A percentile compares a stretch with the other conserved stretches of the same genome.
These are phyloP conservation scores for Charaxes varanes DNA, from an alignment of 1,140 invertebrate genomes.

Conservation along the genomic window DNA sequence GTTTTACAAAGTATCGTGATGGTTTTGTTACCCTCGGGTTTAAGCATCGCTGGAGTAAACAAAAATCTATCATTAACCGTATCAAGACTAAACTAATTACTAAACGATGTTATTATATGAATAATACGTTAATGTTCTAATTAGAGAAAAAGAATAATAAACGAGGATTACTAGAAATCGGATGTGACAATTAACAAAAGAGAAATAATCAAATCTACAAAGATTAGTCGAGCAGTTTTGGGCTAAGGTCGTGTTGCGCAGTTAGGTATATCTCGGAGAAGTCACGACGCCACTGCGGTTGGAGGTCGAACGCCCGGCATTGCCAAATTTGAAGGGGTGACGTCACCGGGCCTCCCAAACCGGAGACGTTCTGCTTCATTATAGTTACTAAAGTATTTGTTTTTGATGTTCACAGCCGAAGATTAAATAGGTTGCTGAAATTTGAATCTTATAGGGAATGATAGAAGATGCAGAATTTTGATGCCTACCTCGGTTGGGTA, in stretches of 20 bases:
- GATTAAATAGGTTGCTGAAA: not conserved
- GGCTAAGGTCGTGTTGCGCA: conserved; percentile 39
- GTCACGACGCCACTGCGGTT: conserved; percentile 35
- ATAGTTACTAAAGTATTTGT: not conserved
- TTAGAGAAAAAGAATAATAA: no score
- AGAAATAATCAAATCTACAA: not conserved
- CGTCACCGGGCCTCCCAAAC: conserved; percentile 30
- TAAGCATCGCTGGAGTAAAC: no score
- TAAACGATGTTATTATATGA: no score
- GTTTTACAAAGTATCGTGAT: no score
- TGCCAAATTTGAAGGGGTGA: conserved; percentile 62
- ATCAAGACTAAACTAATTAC: no score
- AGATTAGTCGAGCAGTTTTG: conserved; percentile 1
- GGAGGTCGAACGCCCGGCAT: conserved; percentile 60
- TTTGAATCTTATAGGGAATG: not conserved
- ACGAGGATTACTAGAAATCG: no score
- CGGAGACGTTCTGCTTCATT: not conserved
- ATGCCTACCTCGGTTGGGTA: no score
- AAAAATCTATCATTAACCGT: no score
- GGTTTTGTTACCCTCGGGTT: no score
- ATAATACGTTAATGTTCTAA: no score
- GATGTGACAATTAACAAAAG: not conserved
- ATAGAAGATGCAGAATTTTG: not conserved
- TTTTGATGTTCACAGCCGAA: conserved; percentile 14
- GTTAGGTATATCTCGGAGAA: conserved; percentile 32